Base-by-base conservation (phyloP, 1,140 invertebrate genomes). In the Coboldia fuscipes region DNA sequence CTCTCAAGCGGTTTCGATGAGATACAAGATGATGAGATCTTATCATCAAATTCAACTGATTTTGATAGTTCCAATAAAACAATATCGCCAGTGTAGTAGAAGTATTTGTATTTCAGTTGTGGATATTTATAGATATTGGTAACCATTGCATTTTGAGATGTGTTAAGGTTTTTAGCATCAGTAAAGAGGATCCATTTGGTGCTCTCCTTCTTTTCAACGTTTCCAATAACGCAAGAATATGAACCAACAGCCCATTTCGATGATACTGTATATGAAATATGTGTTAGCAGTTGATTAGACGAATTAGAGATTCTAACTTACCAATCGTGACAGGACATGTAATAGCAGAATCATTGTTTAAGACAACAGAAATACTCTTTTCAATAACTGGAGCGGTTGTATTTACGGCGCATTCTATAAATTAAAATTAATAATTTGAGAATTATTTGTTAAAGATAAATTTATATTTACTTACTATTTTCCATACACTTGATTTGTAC, bases 71-170 rank as follows among this genome's bases (percentile, higher is more conserved):
- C 53, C 17, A 72, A 47, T 14, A 72, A 47, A 9, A 60, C 66
- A 9, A 69, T 57, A 37, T 72, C 66, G 37, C 70, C 63, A 20
- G 59, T 58, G 37, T 66, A 70, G 30, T 65, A 50, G 39, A 70
- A 65, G 42, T 65, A 61, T 41, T 64, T 62, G 43, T 63, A 70
- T 50, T 70, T 69, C 1, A 63, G 61, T 60, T 68, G 55, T 13
- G 26, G 26, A 27, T 34, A 26, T 27, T 23, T 28, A 23, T n/a
- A 20, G 16, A 34, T 33, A n/a, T 16, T 20, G 8, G 29, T 13
- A 16, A 38, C n/a, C 19, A 5, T 15, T 12, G 22, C n/a, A 10
- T 29, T 19, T 30, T 20, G 15, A 7, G 19, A 13, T 18, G 17
- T 14, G 17, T 14, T 7, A 14, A 16, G 12, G 17, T 8, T 4